Base-by-base conservation (phyloP, 2,797 vertebrate genomes). In the Hapalemur alaotrensis region DNA sequence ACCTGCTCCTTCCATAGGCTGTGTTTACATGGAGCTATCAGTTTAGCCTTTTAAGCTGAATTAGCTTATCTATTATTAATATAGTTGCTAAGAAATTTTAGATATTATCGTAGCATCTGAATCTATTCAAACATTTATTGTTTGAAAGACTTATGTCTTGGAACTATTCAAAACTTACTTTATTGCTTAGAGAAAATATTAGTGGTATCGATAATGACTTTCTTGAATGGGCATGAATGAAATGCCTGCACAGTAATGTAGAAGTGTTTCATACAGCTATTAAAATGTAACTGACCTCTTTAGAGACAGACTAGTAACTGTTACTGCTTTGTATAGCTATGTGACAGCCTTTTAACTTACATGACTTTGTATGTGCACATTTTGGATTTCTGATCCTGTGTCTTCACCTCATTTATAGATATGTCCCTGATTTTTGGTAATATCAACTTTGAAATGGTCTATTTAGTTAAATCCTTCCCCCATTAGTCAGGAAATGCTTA, bases 1-100 rank as follows among this genome's bases (percentile, higher is more conserved):
- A 84, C 13, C 91, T 75, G 41, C 83, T 32, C 20, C 22, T 8
- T 76, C 28, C n/a, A 67, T 89, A 89, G 48, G n/a, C 41, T 76
- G 5, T 96, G 79, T 97, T 97, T 97, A 97, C 91, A 93, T n/a
- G 3, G 81, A 92, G 28, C 83, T 92, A 87, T 94, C 92, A 63
- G 89, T 86, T 98, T 96, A 97, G 57, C 43, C 73, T 95, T 97
- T 95, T 97, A 95, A 97, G 93, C 67, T 95, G 95, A 97, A 97
- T 97, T 97, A 91, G 80, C 94, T 96, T 95, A 67, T 81, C 76
- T 93, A 41, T 59, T 89, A 91, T 86, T 95, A 65, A 96, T 94
- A 91, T 75, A 41, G 12, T 96, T 90, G 96, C 84, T 46, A 88
- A 96, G 96, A 50, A 75, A 85, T 91, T 95, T 97, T 61, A 93